These are phyloP conservation scores for Lophotriccus pileatus DNA, from an alignment of 2,797 vertebrate species.

Conservation along the genomic window DNA sequence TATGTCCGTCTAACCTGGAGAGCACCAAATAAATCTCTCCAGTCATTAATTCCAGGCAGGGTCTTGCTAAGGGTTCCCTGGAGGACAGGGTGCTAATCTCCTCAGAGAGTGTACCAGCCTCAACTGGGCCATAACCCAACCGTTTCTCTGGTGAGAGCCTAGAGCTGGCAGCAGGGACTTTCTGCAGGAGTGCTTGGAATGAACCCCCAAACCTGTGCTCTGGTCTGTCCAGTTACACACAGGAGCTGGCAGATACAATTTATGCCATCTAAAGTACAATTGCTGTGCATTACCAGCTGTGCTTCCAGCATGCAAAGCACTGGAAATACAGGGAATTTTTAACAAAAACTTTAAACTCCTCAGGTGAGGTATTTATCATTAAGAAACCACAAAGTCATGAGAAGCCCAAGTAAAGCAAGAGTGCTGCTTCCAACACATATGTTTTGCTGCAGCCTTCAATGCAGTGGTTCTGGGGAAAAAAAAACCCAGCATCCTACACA, in stretches of 20 bases:
- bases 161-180: background rate
- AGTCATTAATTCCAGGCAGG: background rate
- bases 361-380: background rate
- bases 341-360: background rate
- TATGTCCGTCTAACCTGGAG: background rate
- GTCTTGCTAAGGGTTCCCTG: background rate
- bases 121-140: fast-evolving
- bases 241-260: background rate
- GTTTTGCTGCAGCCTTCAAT: background rate
- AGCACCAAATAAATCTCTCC: background rate
- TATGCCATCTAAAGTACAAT: background rate
- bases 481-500: background rate
- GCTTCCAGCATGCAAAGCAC: background rate
- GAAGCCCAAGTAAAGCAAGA: background rate
- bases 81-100: background rate
- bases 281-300: fast-evolving
- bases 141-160: background rate
- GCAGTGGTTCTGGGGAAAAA: background rate
- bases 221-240: background rate
- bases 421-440: background rate
- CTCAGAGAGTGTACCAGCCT: background rate
- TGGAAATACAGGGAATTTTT: background rate
- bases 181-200: background rate
- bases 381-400: background rate
- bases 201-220: background rate